A percentile compares a stretch with the other conserved stretches of the same genome.
phyloP scores from a whole-genome alignment of 2,888 invertebrate species.

The Mesorhabditis spiculigera region DNA sequence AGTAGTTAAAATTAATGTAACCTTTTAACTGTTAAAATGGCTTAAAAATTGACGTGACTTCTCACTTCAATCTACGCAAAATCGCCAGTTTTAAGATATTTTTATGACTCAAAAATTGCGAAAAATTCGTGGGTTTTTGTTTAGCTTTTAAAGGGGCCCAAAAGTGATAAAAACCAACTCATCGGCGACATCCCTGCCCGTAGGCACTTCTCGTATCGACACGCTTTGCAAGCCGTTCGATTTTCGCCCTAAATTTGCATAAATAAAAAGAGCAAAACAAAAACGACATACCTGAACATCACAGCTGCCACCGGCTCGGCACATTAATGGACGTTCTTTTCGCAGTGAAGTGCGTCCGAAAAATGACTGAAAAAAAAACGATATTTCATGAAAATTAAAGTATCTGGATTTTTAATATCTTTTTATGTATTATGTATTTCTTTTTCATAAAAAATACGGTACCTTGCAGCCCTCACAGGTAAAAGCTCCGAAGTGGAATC shows the following conservation, averaged over 20 bases:
- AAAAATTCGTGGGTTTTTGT: no score
- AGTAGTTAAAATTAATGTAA: no score
- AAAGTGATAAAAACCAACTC: neutral
- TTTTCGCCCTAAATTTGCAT: neutral
- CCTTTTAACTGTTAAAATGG: no score
- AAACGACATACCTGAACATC: neutral
- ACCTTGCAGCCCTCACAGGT: constrained; percentile 92
- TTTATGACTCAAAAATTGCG: no score
- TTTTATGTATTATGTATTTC: no score
- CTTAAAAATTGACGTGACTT: no score
- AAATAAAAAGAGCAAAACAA: neutral
- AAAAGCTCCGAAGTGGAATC: constrained; percentile 90
- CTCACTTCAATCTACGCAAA: no score
- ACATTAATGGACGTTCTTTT: neutral
- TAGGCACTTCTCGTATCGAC: neutral
- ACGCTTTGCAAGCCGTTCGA: neutral
- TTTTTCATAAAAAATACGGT: constrained; percentile 57
- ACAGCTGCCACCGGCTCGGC: neutral
- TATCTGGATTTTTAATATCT: no score
- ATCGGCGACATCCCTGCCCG: neutral
- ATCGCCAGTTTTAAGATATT: no score
- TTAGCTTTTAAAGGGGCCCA: neutral
- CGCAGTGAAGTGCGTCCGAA: constrained; percentile 3
- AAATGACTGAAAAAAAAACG: neutral
- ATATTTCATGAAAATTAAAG: neutral